A percentile compares a stretch with the other conserved stretches of the same genome.
These are phyloP conservation scores for Dendroctonus ponderosae DNA, from an alignment of 1,140 invertebrate genomes.

Conservation along the genomic window DNA sequence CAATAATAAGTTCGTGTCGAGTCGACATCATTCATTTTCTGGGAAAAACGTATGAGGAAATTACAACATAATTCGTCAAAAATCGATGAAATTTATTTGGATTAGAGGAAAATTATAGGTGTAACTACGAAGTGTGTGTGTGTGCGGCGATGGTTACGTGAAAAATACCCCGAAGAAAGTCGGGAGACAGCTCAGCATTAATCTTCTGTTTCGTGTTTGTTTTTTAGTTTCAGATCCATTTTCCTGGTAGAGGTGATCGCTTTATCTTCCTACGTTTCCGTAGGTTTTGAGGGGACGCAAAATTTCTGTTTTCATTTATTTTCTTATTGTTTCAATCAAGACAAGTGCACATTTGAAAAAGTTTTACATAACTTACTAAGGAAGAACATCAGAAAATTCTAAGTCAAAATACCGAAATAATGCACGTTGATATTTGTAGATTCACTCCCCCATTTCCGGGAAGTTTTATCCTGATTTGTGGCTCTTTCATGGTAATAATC, in stretches of 20 bases:
- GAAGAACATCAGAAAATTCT: no score
- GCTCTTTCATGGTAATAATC: no score
- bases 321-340: no score
- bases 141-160: constrained; percentile 11
- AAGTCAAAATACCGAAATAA: no score
- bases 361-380: no score
- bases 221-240: constrained; percentile 27
- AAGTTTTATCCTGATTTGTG: no score
- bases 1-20: constrained; percentile 51
- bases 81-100: constrained; percentile 45
- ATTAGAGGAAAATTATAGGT: constrained; percentile 44
- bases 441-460: no score
- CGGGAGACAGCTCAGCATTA: constrained; percentile 28
- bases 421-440: no score
- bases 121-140: constrained; percentile 34
- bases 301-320: no score
- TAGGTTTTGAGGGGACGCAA: no score
- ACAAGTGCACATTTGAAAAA: no score
- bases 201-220: constrained; percentile 31
- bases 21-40: constrained; percentile 49
- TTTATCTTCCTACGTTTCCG: constrained; percentile 2
- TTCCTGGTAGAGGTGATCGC: constrained; percentile 9
- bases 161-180: constrained; percentile 24
- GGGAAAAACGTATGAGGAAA: constrained; percentile 44
- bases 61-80: constrained; percentile 46